phyloP scores from a whole-genome alignment of 2,797 vertebrate genomes.

The Chanos chanos region DNA sequence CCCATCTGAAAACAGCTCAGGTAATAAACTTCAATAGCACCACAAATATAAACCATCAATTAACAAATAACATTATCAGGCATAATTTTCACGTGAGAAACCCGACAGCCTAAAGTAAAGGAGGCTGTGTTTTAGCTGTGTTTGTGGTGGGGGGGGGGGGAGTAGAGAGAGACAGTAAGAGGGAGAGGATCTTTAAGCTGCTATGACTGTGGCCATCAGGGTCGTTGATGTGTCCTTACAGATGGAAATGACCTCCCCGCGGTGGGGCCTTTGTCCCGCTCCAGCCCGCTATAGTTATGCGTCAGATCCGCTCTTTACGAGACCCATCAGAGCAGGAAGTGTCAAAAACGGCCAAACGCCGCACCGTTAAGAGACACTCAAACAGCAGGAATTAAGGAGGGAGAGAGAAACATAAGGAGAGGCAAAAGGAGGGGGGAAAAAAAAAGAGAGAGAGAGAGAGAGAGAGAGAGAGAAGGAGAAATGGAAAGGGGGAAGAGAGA shows the following conservation, averaged over 20 bases:
- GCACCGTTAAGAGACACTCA: conserved; percentile 78
- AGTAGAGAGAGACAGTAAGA: conserved; percentile 29
- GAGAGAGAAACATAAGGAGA: not conserved
- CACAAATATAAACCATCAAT: not conserved
- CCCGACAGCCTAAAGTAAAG: conserved; percentile 25
- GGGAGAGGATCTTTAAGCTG: too few relatives aligned
- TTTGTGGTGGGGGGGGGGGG: too few relatives aligned
- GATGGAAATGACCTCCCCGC: conserved; percentile 75
- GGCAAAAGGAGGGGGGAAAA: not conserved
- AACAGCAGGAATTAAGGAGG: conserved; percentile 69
- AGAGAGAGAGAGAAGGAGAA: not conserved
- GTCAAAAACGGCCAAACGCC: conserved; percentile 82
- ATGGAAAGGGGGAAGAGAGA: not conserved
- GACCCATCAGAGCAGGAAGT: conserved; percentile 85
- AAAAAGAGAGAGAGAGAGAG: not conserved
- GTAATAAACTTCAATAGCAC: conserved; percentile 14
- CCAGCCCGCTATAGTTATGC: conserved; percentile 76
- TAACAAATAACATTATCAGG: conserved; percentile 7
- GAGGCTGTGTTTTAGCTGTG: conserved; percentile 25
- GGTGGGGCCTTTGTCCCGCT: conserved; percentile 41
- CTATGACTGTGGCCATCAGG: conserved; percentile 21
- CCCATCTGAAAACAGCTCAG: too few relatives aligned
- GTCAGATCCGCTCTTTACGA: conserved; percentile 81
- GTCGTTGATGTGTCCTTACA: conserved; percentile 70
- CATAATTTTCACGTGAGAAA: conserved; percentile 35